Evolutionary conservation across 2,888 invertebrate species (phyloP).

Genomic region (Drosophila yooni): DNA sequence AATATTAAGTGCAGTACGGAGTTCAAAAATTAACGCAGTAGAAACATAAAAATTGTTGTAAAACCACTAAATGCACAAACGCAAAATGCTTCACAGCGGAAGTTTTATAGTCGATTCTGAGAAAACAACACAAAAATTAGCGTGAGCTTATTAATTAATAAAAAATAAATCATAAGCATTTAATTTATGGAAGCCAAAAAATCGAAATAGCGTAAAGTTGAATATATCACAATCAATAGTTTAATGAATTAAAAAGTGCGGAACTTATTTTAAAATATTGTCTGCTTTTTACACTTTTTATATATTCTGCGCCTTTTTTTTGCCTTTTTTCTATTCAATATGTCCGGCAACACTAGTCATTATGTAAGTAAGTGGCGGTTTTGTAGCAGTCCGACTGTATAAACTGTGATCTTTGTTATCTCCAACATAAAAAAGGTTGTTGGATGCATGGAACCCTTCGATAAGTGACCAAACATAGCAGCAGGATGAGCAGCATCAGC

Average conservation of each 20-base stretch:
- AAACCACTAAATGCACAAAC: too few species aligned
- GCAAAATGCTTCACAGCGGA: background rate
- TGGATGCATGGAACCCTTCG: background rate
- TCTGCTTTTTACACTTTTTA: background rate
- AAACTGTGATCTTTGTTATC: background rate
- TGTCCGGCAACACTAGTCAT: fast-evolving
- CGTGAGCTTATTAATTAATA: too few species aligned
- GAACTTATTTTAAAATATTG: background rate
- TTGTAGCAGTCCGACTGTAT: background rate
- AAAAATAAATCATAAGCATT: background rate
- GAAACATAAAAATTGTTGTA: too few species aligned
- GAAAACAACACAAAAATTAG: background rate
- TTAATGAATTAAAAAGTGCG: background rate
- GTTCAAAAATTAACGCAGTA: background rate
- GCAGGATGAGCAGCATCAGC: background rate
- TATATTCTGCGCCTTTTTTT: background rate
- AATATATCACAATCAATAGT: background rate
- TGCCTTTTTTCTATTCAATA: background rate
- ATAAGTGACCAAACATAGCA: background rate
- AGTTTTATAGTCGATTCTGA: background rate
- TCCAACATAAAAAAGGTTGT: background rate
- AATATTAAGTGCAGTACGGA: background rate
- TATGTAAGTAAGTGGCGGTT: background rate
- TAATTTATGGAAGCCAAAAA: background rate
- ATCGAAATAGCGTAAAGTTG: background rate